phyloP scores from a whole-genome alignment of 2,888 invertebrate genomes.

The Rhagonycha fulva region DNA sequence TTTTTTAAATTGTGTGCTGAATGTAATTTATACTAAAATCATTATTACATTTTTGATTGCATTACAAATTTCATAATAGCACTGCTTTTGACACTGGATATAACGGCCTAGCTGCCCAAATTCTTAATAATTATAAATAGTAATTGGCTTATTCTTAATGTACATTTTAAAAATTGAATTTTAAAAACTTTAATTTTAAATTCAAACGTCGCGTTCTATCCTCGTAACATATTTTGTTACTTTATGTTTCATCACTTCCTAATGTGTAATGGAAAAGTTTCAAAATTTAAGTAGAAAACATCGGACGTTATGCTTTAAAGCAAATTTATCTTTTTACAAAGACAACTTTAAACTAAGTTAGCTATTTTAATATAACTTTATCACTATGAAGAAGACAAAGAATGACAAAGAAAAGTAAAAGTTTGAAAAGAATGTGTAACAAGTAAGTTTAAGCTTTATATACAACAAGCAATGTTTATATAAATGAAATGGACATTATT shows the following conservation, averaged over 20 bases:
- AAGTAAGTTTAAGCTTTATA: background rate
- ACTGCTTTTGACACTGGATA: no score
- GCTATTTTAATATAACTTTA: background rate
- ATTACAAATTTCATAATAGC: no score
- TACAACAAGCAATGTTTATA: background rate
- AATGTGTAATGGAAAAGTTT: background rate
- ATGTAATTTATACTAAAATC: no score
- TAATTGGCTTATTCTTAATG: background rate
- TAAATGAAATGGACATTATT: background rate
- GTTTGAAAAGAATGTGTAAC: background rate
- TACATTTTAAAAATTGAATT: background rate
- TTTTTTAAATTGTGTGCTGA: no score
- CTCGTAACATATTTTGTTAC: background rate
- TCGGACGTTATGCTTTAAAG: background rate
- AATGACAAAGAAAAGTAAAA: background rate
- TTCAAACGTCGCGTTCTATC: background rate
- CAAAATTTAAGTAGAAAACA: background rate
- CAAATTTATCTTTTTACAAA: background rate
- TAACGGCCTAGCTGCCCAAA: no score
- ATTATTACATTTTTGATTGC: no score
- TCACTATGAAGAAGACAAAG: background rate
- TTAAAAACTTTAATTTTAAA: background rate
- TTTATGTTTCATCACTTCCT: background rate
- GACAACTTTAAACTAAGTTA: background rate
- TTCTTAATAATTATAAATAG: no score